A percentile compares a stretch with the other conserved stretches of the same genome.
Conservation (phyloP, 2,888 invertebrate genomes). For the Spilarctia lutea region DNA sequence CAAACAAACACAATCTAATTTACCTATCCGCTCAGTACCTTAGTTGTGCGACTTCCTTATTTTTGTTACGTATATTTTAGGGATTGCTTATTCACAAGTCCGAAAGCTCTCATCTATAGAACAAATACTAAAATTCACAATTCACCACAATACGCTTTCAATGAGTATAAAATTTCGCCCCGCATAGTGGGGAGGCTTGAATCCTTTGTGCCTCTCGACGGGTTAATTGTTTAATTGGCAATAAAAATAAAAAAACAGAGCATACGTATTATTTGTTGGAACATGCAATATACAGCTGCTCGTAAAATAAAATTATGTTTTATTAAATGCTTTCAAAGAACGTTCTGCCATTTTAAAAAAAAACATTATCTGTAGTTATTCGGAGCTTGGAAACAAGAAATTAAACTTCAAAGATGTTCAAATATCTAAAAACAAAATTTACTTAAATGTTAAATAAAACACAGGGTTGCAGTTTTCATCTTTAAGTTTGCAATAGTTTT, state of each 20-base stretch:
- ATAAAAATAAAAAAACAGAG: conserved; percentile 81
- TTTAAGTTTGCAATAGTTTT: not conserved
- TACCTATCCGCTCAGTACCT: conserved; percentile 52
- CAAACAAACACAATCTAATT: conserved; percentile 57
- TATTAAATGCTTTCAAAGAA: conserved; percentile 35
- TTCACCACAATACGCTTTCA: conserved; percentile 74
- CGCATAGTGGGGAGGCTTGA: conserved; percentile 67
- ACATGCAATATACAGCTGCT: conserved; percentile 64
- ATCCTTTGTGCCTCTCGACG: conserved; percentile 75
- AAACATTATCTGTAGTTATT: not conserved
- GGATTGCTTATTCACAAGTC: conserved; percentile 53
- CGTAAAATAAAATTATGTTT: conserved; percentile 38
- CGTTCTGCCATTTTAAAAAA: not conserved
- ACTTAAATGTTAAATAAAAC: not conserved
- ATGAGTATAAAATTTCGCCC: conserved; percentile 82
- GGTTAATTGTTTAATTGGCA: conserved; percentile 86
- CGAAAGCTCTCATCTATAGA: conserved; percentile 68
- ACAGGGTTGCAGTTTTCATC: not conserved
- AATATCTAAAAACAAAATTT: not conserved
- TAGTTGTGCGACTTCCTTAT: conserved; percentile 62
- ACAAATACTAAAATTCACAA: conserved; percentile 76
- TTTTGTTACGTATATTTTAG: conserved; percentile 56
- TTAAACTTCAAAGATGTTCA: not conserved
- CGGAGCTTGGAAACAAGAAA: not conserved
- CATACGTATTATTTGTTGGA: conserved; percentile 58